Conservation (phyloP, 2,113 vertebrate species). For the Todiramphus chloris region DNA sequence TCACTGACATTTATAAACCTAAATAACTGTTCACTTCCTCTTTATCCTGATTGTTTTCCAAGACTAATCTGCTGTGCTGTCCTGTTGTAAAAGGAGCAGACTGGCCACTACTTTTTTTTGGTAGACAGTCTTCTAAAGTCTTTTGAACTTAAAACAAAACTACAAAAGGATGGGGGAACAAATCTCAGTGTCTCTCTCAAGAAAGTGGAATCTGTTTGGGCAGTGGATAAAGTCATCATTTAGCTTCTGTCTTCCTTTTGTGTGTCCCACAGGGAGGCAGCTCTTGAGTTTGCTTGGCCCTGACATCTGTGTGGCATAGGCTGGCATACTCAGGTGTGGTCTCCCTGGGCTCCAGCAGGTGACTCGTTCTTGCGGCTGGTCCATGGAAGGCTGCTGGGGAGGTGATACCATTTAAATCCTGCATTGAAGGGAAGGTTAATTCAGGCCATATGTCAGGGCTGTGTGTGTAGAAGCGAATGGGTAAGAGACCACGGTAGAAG, state of each 20-base stretch:
- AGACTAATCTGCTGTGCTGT: background rate
- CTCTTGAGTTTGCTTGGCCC: background rate
- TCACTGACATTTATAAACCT: background rate
- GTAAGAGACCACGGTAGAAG: background rate
- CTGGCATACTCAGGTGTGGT: background rate
- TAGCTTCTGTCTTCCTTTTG: background rate
- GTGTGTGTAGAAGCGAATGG: background rate
- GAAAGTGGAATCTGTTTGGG: background rate
- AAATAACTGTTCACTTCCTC: background rate
- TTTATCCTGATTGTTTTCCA: background rate
- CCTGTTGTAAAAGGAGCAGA: background rate
- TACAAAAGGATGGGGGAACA: background rate
- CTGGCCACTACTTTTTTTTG: background rate
- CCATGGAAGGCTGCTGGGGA: constrained; percentile 10
- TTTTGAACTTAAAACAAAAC: background rate
- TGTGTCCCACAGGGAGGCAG: background rate
- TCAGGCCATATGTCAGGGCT: constrained; percentile 2
- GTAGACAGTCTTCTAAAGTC: background rate
- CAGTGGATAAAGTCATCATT: background rate
- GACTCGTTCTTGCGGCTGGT: background rate
- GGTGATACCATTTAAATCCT: constrained; percentile 37
- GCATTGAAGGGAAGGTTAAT: constrained; percentile 24
- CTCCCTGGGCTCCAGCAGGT: background rate
- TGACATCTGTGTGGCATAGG: background rate
- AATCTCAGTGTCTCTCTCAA: background rate